Evolutionary conservation across 1,140 invertebrate species (phyloP), one percentile per base, ranked within the genome.

Genomic region (Leptinotarsa undecemlineata): DNA sequence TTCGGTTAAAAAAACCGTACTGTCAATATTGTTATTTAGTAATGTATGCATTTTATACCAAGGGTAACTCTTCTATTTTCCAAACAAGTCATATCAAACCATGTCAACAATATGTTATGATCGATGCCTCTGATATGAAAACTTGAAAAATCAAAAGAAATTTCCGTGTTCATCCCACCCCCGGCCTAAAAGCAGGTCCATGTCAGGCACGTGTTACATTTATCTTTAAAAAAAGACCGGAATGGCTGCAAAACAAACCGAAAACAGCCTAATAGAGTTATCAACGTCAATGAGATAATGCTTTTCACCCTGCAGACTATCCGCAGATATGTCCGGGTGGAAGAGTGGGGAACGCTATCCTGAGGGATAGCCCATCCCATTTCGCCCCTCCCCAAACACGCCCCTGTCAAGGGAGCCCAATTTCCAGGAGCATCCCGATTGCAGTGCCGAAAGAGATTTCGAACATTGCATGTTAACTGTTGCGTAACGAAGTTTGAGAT

Each of bases 351-450:
- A 47, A 47, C 8, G 47, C 63, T 47, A 68, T 64, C 72, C 68
- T 76, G 73, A 68, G 79, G 79, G 79, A 75, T 63, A 76, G 47
- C 74, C 79, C 51, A 68, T 72, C 76, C 68, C 76, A 64, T 69
- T 48, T 63, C 60, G 73, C 76, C 74, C 79, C 78, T 69, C 77
- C 74, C 74, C 67, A 63, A 78, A 76, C 76, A 79, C 77, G 76
- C 77, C 77, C 78, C 78, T 67, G 67, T 75, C 78, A 75, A 73
- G 74, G 74, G 71, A 80, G 78, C 76, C 76, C 79, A 63, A 76
- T 74, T 74, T 79, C 75, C 76, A 73, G 79, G 79, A 75, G 74
- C 78, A 79, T 80, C 76, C 76, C 72, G 78, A 75, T 74, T 74
- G 61, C 78, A 79, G 78, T 79, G 73, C 74, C 73, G 68, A 67